Evolutionary conservation across 2,797 vertebrate species (phyloP), one percentile per base, ranked within the genome.

Genomic region (Tarsius wallacei): DNA sequence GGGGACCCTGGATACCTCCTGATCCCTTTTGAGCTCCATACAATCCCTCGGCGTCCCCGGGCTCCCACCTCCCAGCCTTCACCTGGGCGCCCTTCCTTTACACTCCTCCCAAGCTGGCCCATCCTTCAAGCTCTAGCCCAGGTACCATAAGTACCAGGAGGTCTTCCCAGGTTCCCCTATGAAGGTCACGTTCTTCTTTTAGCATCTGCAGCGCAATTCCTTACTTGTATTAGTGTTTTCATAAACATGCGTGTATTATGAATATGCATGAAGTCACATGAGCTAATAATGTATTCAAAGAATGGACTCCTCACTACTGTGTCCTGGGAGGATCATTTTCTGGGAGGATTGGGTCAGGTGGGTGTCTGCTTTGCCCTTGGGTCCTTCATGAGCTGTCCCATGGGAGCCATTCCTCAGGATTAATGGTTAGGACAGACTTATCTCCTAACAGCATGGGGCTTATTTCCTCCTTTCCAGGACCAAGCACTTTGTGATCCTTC

Each of bases 171-270:
- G 11, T 5, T 19, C 68, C 11, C 7, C 24, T 42, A 4, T 0
- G 53, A 42, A 63, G 26, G 68, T 9, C 74, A 12, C 31, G 22
- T 3, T 63, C 63, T 17, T 36, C 78, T 33, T 2, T 26, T 59
- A 63, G 88, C 24, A 8, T 53, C 19, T 47, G 2, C 17, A 26
- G 74, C 4, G 2, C 4, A 0, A 24, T 7, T 19, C 31, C 49
- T 82, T 63, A 16, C 83, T 28, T 55, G 31, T 7, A 7, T 42
- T 19, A 1, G 12, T 10, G 28, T 73, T 51, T 19, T 70, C 3
- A 2, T 49, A 42, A 16, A 49, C 19, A 9, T 14, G 0, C 1
- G 0, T 1, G 1, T 15, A 5, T 47, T 26, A 1, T 19, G 71
- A 31, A 7, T 7, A 7, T 5, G 0, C 13, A 12, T 61, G 47